Evolutionary conservation across 2,113 vertebrate species (phyloP), one percentile per base, ranked within the genome.

Genomic region (Parotia lawesii): DNA sequence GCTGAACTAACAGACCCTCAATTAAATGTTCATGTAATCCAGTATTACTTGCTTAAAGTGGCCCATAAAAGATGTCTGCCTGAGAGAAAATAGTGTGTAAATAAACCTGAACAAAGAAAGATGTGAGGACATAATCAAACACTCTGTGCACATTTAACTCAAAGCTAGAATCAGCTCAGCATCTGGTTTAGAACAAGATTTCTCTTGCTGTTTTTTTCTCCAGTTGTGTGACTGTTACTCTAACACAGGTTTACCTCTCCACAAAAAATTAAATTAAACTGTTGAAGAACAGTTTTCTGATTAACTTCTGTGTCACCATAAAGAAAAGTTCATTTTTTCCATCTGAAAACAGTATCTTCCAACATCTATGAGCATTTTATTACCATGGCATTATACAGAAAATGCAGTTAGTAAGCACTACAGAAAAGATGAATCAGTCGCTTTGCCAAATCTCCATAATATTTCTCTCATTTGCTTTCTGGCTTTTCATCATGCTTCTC

Each of bases 331-430:
- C 1, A 1, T 25, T 74, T 85, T 86, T 58, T 79, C 42, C 47
- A 33, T 61, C 29, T 54, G 15, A 58, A 91, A 74, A 47, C 16
- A 31, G 17, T 16, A 64, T 35, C 48, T 94, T 78, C 50, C 61
- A 48, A 23, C 0, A 4, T 54, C 47, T 90, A 1, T 24, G 19
- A 89, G 9, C 0, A 0, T 22, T 83, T 89, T 70, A 38, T 57
- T 51, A 70, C 23, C 27, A 37, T 2, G 15, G 53, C 53, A 42
- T 23, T 27, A 56, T 9, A 28, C 79, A 78, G 27, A 84, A 81
- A 86, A 84, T 8, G 42, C 54, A 67, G 50, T n/a, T 44, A 61
- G 19, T 15, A 25, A 87, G 40, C 28, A 23, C 31, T 69, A 72
- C 16, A 69, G 37, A 80, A 33, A 22, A 87, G 11, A 81, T 7